Evolutionary conservation across 2,888 invertebrate species (phyloP).

Genomic region (Beris morrisii): DNA sequence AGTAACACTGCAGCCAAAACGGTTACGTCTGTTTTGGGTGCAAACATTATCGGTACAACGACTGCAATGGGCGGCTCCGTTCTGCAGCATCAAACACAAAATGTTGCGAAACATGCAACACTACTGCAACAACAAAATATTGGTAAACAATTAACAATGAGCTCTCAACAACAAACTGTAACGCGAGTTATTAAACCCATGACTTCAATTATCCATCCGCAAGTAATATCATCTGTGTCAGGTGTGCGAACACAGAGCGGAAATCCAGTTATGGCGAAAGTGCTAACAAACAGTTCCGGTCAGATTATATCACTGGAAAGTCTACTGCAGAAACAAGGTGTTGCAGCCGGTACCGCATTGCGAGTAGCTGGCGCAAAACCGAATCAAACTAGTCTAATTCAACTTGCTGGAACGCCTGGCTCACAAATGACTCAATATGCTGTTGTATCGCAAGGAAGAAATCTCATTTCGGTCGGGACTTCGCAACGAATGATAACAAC

Average conservation of each 20-base stretch:
- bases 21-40: slow-evolving; percentile 31
- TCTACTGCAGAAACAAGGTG: slow-evolving; percentile 48
- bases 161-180: slow-evolving; percentile 41
- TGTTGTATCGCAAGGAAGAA: slow-evolving; percentile 58
- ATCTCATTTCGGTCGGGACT: slow-evolving; percentile 52
- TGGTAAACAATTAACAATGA: slow-evolving; percentile 28
- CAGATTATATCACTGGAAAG: slow-evolving; percentile 54
- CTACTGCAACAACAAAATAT: slow-evolving; percentile 37
- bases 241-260: slow-evolving; percentile 39
- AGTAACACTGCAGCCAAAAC: slow-evolving; percentile 29
- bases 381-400: slow-evolving; percentile 59
- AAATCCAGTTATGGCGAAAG: slow-evolving; percentile 68
- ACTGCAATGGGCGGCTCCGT: slow-evolving; percentile 9
- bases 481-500: slow-evolving; percentile 47
- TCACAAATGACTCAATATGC: slow-evolving; percentile 57
- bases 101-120: slow-evolving; percentile 27
- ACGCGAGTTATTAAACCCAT: slow-evolving; percentile 44
- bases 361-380: slow-evolving; percentile 57
- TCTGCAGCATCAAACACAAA: slow-evolving; percentile 36
- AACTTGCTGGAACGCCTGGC: slow-evolving; percentile 55
- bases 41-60: slow-evolving; percentile 20
- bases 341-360: slow-evolving; percentile 53
- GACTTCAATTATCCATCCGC: slow-evolving; percentile 32
- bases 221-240: slow-evolving; percentile 26
- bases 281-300: slow-evolving; percentile 67